These are phyloP conservation scores for Seriola dumerili DNA, from an alignment of 2,113 vertebrate genomes.

Conservation along the genomic window DNA sequence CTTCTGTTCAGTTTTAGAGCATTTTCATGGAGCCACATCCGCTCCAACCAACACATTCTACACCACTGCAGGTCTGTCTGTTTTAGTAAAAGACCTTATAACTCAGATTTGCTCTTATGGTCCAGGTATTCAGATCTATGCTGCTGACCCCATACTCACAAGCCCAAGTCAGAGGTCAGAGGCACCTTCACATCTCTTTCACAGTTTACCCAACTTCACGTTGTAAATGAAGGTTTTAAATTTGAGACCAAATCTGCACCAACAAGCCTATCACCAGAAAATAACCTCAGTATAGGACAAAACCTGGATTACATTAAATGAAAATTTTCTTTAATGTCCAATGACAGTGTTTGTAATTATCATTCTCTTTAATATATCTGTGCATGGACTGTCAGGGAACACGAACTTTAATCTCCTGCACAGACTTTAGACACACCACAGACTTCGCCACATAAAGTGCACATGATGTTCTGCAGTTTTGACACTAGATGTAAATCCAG, in stretches of 20 bases:
- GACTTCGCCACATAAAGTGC: too few relatives aligned
- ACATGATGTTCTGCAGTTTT: too few relatives aligned
- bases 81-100: conserved; percentile 22
- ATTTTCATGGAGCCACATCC: neutral
- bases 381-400: too few relatives aligned
- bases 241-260: neutral
- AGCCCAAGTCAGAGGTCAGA: neutral
- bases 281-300: too few relatives aligned
- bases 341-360: too few relatives aligned
- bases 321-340: too few relatives aligned
- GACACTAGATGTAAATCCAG: too few relatives aligned
- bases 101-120: conserved; percentile 34
- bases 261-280: neutral
- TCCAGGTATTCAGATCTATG: conserved; percentile 18
- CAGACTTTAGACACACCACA: too few relatives aligned
- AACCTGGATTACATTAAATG: neutral
- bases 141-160: conserved; percentile 55
- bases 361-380: too few relatives aligned
- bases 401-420: too few relatives aligned
- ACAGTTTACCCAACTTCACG: neutral
- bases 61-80: conserved; percentile 41
- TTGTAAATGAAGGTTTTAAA: neutral
- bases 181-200: conserved; percentile 18
- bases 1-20: neutral
- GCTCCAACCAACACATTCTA: conserved; percentile 16